Evolutionary conservation across 2,113 vertebrate genomes (phyloP), one percentile per base, ranked within the genome.

Genomic region (Gavia stellata): DNA sequence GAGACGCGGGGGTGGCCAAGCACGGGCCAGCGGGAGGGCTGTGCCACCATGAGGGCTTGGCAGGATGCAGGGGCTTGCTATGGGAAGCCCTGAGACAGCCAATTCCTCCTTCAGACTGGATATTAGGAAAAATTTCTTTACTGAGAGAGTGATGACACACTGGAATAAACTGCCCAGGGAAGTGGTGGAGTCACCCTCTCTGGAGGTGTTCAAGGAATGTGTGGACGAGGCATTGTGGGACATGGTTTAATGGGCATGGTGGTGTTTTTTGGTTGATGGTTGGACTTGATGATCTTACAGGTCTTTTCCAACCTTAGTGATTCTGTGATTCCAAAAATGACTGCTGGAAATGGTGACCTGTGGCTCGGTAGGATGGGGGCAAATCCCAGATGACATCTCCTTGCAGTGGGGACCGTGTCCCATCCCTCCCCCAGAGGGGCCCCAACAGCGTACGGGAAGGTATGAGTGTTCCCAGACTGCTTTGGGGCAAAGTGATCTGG

Each of bases 391-490:
- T 53, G 23, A 36, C 3, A 14, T 36, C 26, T 59, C 21, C 40
- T 66, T 70, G 44, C 36, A 44, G 10, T 31, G 7, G 34, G 85
- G 29, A n/a, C 8, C 10, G 3, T 59, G 52, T 56, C 50, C 47
- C 14, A 62, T 92, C 16, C 13, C 17, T 58, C 8, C 20, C 2
- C 3, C 12, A 53, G 66, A 67, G 34, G 10, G 29, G 9, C 4
- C 65, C 25, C 29, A n/a, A 0, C 31, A 11, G 26, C 2, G 0
- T 28, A 28, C 1, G 5, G 83, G 62, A 67, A 66, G 2, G 3
- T 28, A 7, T 7, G 24, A 42, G 17, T 59, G 17, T 71, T 89
- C 36, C 50, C 8, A 1, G 68, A 67, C 10, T 61, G 52, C 44
- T 79, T 31, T 65, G 12, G 13, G 24, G 47, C 26, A 71, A 74